These are phyloP conservation scores for Lasioglossum pauxillum DNA, from an alignment of 2,888 invertebrate genomes.

Conservation along the genomic window DNA sequence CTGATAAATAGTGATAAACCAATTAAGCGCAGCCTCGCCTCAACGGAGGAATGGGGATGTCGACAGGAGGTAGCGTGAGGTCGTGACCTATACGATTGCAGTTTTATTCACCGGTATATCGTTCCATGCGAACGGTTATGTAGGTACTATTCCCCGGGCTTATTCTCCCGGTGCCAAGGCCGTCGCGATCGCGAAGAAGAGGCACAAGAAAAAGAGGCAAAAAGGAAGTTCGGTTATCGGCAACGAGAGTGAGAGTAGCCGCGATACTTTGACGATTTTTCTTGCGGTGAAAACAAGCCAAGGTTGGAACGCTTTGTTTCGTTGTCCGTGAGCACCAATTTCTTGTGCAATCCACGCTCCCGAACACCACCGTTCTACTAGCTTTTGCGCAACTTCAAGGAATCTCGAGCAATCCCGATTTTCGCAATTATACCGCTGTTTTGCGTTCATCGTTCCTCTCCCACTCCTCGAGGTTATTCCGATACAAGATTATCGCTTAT, in stretches of 20 bases:
- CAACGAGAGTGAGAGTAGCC: slow-evolving; percentile 71
- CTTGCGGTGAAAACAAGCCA: slow-evolving; percentile 68
- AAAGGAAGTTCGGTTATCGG: slow-evolving; percentile 55
- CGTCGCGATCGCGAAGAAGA: slow-evolving; percentile 53
- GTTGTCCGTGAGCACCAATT: slow-evolving; percentile 49
- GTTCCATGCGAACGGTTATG: slow-evolving; percentile 65
- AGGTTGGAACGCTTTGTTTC: slow-evolving; percentile 70
- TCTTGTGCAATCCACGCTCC: slow-evolving; percentile 55
- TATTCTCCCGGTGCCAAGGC: slow-evolving; percentile 59
- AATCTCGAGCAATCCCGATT: slow-evolving; percentile 19
- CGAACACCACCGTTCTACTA: slow-evolving; percentile 29
- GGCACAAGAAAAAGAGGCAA: slow-evolving; percentile 51
- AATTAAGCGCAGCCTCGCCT: background rate
- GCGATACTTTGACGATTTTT: slow-evolving; percentile 71
- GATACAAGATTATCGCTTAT: background rate
- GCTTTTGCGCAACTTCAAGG: slow-evolving; percentile 37
- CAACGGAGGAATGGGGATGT: background rate
- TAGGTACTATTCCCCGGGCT: slow-evolving; percentile 44
- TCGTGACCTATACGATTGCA: slow-evolving; percentile 21
- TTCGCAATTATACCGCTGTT: background rate
- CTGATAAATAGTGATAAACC: background rate
- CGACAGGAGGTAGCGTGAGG: background rate
- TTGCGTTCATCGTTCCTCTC: background rate
- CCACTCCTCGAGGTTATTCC: background rate
- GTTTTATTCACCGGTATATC: slow-evolving; percentile 38